A percentile compares a stretch with the other conserved stretches of the same genome.
Evolutionary conservation across 2,113 vertebrate genomes (phyloP).

Genomic region (Entomyzon cyanotis): DNA sequence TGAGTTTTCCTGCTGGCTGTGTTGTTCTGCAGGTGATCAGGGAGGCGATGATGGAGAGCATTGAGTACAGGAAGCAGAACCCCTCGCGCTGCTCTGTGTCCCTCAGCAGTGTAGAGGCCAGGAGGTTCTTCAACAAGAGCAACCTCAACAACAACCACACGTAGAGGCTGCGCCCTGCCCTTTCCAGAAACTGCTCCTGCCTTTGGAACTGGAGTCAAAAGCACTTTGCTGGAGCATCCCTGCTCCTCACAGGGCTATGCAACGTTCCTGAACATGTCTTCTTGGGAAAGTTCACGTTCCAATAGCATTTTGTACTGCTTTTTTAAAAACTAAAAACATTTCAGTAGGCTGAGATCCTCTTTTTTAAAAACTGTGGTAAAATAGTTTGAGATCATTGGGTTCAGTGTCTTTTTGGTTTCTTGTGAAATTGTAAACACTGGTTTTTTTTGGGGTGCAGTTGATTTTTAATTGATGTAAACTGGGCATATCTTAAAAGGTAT

Average conservation of each 20-base stretch:
- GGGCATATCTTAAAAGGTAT: background rate
- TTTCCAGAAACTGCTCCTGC: background rate
- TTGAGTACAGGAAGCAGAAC: constrained; percentile 84
- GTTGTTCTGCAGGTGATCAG: constrained; percentile 83
- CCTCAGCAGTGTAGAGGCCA: constrained; percentile 85
- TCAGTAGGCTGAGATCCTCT: background rate
- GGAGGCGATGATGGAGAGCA: constrained; percentile 87
- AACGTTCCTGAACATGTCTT: background rate
- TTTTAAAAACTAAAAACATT: background rate
- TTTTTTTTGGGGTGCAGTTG: background rate
- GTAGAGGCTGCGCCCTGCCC: background rate
- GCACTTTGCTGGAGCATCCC: background rate
- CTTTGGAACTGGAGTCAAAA: constrained; percentile 9
- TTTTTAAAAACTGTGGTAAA: background rate
- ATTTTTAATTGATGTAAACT: background rate
- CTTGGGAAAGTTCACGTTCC: background rate
- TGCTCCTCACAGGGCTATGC: background rate
- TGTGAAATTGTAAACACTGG: background rate
- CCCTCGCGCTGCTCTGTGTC: constrained; percentile 80
- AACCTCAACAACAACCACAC: constrained; percentile 61
- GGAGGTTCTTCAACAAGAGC: constrained; percentile 82
- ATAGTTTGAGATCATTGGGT: background rate
- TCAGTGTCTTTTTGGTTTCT: background rate
- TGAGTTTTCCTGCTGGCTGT: background rate
- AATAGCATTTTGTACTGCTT: background rate